phyloP scores from a whole-genome alignment of 2,797 vertebrate genomes.

The Anniella stebbinsi region DNA sequence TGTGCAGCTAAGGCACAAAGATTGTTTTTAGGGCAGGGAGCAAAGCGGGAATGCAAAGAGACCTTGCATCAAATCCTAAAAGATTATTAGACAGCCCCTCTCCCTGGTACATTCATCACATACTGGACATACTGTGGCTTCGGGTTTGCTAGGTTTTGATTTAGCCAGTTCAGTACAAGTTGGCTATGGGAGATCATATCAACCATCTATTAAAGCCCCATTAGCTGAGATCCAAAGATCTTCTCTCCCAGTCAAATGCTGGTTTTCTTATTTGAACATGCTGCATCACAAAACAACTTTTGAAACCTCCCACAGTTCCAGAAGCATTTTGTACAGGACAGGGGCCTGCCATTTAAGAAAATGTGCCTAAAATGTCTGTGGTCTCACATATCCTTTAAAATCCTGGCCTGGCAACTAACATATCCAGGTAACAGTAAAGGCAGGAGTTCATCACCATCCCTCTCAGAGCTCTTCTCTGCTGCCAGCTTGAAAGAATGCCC shows the following conservation, averaged over 20 bases:
- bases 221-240: not conserved
- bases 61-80: not conserved
- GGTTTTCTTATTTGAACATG: no score
- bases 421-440: not conserved
- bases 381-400: no score
- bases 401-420: no score
- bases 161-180: not conserved
- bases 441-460: not conserved
- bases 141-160: not conserved
- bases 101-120: no score
- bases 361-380: no score
- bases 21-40: not conserved
- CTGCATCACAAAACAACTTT: no score
- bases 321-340: no score
- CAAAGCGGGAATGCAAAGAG: not conserved
- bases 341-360: no score
- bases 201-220: not conserved
- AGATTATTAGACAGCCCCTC: not conserved
- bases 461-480: not conserved
- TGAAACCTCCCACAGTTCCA: no score
- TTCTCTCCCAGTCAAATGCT: no score
- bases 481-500: not conserved
- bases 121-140: not conserved
- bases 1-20: not conserved
- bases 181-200: not conserved